A percentile compares a stretch with the other conserved stretches of the same genome.
Evolutionary conservation across 2,113 vertebrate genomes (phyloP).

Genomic region (Anser cygnoides): DNA sequence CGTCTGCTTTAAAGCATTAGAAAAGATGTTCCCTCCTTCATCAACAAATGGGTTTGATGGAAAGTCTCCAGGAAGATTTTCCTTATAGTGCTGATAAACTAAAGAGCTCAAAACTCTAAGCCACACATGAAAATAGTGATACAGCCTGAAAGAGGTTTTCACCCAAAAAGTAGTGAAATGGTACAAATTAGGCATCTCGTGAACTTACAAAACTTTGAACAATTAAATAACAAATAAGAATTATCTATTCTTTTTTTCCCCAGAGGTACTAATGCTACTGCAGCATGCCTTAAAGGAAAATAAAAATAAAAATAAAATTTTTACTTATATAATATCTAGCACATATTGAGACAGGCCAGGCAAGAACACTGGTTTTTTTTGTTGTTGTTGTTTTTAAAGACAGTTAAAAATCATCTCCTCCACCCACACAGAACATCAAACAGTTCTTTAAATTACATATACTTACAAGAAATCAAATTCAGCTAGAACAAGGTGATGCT

Average conservation of each 20-base stretch:
- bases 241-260: neutral
- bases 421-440: neutral
- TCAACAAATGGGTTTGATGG: slow-evolving; percentile 61
- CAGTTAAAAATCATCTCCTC: neutral
- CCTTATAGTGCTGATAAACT: neutral
- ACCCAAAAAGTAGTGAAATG: neutral
- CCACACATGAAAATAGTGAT: neutral
- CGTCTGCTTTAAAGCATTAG: neutral
- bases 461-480: neutral
- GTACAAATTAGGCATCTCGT: neutral
- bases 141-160: neutral
- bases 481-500: neutral
- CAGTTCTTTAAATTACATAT: neutral
- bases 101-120: neutral
- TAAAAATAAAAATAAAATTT: neutral
- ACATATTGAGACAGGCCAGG: neutral
- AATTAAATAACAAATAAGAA: neutral
- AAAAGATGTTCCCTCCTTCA: slow-evolving; percentile 35
- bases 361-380: neutral
- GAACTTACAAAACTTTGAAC: neutral
- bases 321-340: neutral
- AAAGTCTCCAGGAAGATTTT: slow-evolving; percentile 56
- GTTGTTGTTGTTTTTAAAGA: too few relatives aligned
- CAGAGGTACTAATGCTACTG: neutral
- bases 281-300: neutral